phyloP scores from a whole-genome alignment of 2,797 vertebrate species.

The Okamejei kenojei region DNA sequence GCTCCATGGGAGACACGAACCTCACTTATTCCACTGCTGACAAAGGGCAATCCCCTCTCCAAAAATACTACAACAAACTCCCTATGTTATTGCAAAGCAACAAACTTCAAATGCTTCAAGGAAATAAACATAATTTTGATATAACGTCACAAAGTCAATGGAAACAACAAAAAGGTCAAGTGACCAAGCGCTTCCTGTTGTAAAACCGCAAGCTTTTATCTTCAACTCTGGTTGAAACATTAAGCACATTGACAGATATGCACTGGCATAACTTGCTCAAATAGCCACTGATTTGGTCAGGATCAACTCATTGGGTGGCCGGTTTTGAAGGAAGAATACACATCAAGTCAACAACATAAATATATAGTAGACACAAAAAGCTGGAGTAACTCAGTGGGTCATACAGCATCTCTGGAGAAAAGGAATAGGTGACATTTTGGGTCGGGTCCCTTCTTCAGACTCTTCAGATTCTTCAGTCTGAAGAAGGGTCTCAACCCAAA shows the following conservation, averaged over 20 bases:
- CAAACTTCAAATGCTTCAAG: not conserved
- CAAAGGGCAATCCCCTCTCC: not conserved
- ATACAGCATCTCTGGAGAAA: no score
- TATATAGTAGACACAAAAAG: no score
- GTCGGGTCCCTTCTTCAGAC: no score
- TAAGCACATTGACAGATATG: not conserved
- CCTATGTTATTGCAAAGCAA: not conserved
- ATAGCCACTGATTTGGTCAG: not conserved
- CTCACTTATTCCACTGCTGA: not conserved
- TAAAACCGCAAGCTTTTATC: not conserved
- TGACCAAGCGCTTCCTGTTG: not conserved
- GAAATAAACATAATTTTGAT: not conserved
- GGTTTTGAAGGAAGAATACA: not conserved
- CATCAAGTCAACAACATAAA: no score
- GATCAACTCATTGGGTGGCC: not conserved
- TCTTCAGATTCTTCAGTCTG: no score
- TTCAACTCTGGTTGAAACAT: not conserved
- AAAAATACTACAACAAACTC: not conserved
- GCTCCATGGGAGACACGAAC: not conserved
- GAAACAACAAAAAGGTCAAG: slow-evolving; percentile 22
- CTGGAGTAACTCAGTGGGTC: no score
- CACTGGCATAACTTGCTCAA: not conserved
- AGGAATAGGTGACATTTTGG: no score
- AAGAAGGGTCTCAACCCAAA: no score
- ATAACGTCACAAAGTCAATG: not conserved